phyloP scores from a whole-genome alignment of 2,888 invertebrate genomes.

The Myathropa florea region DNA sequence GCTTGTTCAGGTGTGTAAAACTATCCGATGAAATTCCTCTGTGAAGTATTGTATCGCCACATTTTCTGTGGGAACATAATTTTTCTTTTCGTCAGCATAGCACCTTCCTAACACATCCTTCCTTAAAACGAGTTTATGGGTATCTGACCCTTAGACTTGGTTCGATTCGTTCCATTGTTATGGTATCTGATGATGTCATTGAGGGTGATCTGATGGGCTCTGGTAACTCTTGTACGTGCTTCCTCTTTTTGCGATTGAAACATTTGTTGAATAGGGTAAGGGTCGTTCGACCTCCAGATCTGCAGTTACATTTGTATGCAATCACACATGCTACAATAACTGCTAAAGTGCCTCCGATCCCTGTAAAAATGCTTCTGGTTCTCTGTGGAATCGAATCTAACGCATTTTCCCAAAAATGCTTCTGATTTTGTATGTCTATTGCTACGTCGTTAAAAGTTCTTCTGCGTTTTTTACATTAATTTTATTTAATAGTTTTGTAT shows the following conservation, averaged over 20 bases:
- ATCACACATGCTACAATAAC: not conserved
- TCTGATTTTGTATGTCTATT: conserved; percentile 29
- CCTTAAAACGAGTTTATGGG: conserved; percentile 22
- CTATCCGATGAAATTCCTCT: too few relatives aligned
- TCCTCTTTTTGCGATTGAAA: conserved; percentile 5
- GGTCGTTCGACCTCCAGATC: not conserved
- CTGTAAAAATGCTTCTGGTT: too few relatives aligned
- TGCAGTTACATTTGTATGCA: not conserved
- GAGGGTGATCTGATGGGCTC: not conserved
- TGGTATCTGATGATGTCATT: too few relatives aligned
- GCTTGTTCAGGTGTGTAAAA: too few relatives aligned
- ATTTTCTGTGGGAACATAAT: too few relatives aligned
- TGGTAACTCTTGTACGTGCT: too few relatives aligned
- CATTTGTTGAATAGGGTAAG: not conserved
- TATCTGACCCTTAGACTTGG: conserved; percentile 30
- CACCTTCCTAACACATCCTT: conserved; percentile 33
- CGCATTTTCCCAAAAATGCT: conserved; percentile 16
- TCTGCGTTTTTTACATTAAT: conserved; percentile 12
- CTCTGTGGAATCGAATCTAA: too few relatives aligned
- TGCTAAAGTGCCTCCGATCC: conserved; percentile 3
- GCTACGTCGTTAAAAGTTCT: conserved; percentile 14
- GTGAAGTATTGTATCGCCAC: too few relatives aligned
- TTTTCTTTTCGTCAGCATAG: too few relatives aligned
- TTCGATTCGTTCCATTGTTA: conserved; percentile 1
- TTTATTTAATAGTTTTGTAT: not conserved